A percentile compares a stretch with the other conserved stretches of the same genome.
phyloP scores from a whole-genome alignment of 2,797 vertebrate genomes.

The Urocyon cinereoargenteus region DNA sequence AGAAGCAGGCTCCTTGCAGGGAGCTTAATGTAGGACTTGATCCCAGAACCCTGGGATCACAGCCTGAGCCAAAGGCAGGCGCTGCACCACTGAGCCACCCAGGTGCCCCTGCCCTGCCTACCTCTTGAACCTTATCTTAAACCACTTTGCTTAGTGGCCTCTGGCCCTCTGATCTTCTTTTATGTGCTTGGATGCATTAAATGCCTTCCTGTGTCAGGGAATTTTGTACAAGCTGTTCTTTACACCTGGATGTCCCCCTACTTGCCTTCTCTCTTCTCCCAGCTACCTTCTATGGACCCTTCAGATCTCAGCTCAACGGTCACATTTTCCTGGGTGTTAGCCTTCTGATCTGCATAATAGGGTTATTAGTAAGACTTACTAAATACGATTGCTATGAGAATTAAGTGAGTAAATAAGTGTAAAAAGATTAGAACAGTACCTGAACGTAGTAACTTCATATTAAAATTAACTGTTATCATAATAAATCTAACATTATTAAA shows the following conservation, averaged over 20 bases:
- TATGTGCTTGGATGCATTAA: neutral
- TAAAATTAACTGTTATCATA: neutral
- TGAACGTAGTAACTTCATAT: neutral
- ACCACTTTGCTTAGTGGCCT: neutral
- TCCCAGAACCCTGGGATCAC: too few relatives aligned
- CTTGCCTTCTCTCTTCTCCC: neutral
- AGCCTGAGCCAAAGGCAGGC: too few relatives aligned
- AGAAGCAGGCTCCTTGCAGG: too few relatives aligned
- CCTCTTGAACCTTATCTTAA: constrained; percentile 6
- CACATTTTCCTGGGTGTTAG: neutral
- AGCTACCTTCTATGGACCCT: neutral
- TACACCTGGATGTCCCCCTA: neutral
- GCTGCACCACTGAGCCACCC: too few relatives aligned
- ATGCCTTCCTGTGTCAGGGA: neutral
- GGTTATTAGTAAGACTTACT: neutral
- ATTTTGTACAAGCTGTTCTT: neutral
- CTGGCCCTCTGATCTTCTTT: neutral
- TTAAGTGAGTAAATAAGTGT: neutral
- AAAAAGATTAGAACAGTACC: neutral
- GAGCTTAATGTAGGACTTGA: too few relatives aligned
- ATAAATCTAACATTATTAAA: neutral
- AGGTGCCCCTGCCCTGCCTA: neutral
- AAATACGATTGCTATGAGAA: neutral
- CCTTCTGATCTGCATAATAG: constrained; percentile 41
- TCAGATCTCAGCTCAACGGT: neutral